Base-by-base conservation (phyloP, 2,888 invertebrate genomes). In the Ethmia dodecea region DNA sequence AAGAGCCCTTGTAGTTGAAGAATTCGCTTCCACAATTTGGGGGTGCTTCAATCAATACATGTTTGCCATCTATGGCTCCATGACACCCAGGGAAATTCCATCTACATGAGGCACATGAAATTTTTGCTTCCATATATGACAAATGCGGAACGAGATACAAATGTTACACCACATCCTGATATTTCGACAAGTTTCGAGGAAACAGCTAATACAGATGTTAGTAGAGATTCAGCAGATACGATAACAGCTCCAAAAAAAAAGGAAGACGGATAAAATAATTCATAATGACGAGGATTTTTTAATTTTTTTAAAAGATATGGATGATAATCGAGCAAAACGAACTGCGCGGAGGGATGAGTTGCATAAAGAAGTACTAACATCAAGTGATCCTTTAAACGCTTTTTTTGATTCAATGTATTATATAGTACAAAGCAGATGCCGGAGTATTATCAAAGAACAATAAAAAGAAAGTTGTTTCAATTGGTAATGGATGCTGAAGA, bases 391-490 rank as follows among this genome's bases (percentile, higher is more conserved):
- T 10, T 42, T 42, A 25, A 45, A 45, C 40, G 30, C 31, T 24
- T 45, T 44, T 39, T 45, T 45, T 20, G 40, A 18, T 18, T 18
- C 18, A 18, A 18, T 18, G 18, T 18, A 18, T 18, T 36, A 40
- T n/a, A n/a, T 30, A 45, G 42, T 36, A 45, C 45, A 37, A 43
- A 45, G 39, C 44, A 45, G 38, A 45, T 40, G 45, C 42, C 38
- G 28, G 38, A 42, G 35, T 42, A 26, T 42, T 41, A 43, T 45
- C 42, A 43, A 43, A 44, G 40, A 44, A 15, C 42, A 37, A 44
- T 44, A 40, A 44, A 47, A 44, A 47, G 38, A 42, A 47, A 46
- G 38, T 42, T 42, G 42, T 46, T 46, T 42, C 40, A 42, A 42
- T 42, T 28, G 38, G 43, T 42, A 42, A 47, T 44, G 43, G 42